Base-by-base conservation (phyloP, 2,113 vertebrate species). In the Ramphastos sulfuratus region DNA sequence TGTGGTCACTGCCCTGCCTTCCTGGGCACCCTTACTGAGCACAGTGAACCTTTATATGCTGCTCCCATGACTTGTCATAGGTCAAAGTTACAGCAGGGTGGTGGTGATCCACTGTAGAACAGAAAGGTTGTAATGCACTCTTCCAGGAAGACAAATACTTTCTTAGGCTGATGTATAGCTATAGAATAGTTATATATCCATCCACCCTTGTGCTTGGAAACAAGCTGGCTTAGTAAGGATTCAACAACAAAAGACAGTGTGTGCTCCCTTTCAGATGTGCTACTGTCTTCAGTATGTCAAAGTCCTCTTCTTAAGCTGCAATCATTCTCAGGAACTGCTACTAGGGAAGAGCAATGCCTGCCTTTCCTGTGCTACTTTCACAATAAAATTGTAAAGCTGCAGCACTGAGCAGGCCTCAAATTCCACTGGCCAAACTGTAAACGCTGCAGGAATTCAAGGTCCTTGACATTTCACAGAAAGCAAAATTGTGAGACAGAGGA, bases 401-500 rank as follows among this genome's bases (percentile, higher is more conserved):
- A 10, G 80, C 48, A 54, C 37, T 12, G 18, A 85, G 37, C 44
- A 85, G 72, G 65, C 72, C 25, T 5, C 5, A 2, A 85, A 87
- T 89, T 92, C 79, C 87, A 64, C 75, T 70, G 75, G 67, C 78
- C 82, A 82, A 89, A 93, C 61, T 75, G 72, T 80, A 95, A 94
- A 90, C 89, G 74, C 84, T 31, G 35, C 70, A 73, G 61, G 67
- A 89, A 91, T 85, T 48, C 0, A 0, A 91, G 89, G 71, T 82
- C 89, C 79, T 91, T 92, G 79, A 93, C 94, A 92, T 96, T 95
- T 92, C 85, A 92, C 3, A 0, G 82, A 82, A 89, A 91, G 94
- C 67, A 89, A 94, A 87, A 63, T 85, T 1, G 10, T 71, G 72
- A 77, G 67, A 79, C 78, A 54, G 82, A 92, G 69, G 70, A 87